Evolutionary conservation across 1,140 invertebrate genomes (phyloP).

Genomic region (Drosophila yakuba): DNA sequence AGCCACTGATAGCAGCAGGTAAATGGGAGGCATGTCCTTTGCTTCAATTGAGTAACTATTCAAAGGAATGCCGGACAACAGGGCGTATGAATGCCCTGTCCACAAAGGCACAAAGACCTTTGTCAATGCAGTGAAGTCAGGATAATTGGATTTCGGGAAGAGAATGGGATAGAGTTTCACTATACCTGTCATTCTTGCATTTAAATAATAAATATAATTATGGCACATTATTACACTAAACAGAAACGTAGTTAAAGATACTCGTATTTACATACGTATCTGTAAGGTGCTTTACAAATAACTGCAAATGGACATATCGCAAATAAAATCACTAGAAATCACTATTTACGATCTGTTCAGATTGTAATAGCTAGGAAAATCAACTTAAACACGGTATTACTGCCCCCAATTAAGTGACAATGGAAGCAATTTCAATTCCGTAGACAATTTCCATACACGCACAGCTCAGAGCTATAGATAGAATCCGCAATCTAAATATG

Average conservation of each 20-base stretch:
- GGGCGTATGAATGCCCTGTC: conserved; percentile 18
- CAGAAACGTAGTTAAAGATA: too few species aligned
- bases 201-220: too few species aligned
- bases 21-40: conserved; percentile 17
- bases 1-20: conserved; percentile 68
- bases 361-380: conserved; percentile 45
- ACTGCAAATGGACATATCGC: conserved; percentile 3
- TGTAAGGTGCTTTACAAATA: background rate
- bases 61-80: background rate
- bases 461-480: conserved; percentile 35
- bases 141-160: background rate
- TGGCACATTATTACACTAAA: too few species aligned
- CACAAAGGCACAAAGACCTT: conserved; percentile 39
- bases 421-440: conserved; percentile 35
- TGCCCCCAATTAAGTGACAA: conserved; percentile 70
- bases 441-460: conserved; percentile 27
- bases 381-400: conserved; percentile 44
- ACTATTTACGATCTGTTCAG: conserved; percentile 37
- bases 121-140: conserved; percentile 1
- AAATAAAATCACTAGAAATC: conserved; percentile 37
- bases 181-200: too few species aligned
- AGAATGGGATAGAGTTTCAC: too few species aligned
- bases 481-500: conserved; percentile 22
- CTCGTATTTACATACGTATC: background rate
- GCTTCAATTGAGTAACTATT: conserved; percentile 17